Conservation (phyloP, 2,113 vertebrate species). For the Petrocephalus microphthalmus region DNA sequence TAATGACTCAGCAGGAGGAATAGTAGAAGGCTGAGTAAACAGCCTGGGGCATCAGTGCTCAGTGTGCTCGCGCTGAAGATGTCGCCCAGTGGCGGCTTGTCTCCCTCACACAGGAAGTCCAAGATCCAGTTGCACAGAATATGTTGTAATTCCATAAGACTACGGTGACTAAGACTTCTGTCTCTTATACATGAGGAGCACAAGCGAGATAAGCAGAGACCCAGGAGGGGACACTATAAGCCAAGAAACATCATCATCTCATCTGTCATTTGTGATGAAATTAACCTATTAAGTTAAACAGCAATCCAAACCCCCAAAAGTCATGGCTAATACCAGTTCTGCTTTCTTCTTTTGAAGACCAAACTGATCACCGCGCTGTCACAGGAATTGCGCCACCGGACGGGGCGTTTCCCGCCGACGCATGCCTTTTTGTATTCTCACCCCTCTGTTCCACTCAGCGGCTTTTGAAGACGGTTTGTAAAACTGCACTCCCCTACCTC, state of each 20-base stretch:
- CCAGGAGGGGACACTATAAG: neutral
- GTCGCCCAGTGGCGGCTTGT: neutral
- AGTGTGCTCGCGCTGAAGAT: neutral
- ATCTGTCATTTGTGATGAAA: neutral
- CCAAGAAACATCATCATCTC: neutral
- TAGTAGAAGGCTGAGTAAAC: neutral
- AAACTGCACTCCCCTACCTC: neutral
- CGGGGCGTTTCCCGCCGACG: neutral
- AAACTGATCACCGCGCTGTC: neutral
- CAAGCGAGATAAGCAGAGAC: neutral
- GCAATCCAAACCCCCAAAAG: neutral
- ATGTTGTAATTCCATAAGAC: neutral
- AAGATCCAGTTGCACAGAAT: neutral
- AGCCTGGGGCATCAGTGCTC: neutral
- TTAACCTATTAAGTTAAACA: neutral
- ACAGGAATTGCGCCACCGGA: neutral
- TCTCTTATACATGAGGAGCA: neutral
- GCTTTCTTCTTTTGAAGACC: neutral
- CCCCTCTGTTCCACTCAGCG: neutral
- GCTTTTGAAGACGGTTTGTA: neutral
- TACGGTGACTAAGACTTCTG: neutral
- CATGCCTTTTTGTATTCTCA: neutral
- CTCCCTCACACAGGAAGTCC: neutral
- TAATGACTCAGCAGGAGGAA: neutral
- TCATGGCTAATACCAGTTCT: neutral